Base-by-base conservation (phyloP, 2,113 vertebrate genomes). In the Thryonomys swinderianus region DNA sequence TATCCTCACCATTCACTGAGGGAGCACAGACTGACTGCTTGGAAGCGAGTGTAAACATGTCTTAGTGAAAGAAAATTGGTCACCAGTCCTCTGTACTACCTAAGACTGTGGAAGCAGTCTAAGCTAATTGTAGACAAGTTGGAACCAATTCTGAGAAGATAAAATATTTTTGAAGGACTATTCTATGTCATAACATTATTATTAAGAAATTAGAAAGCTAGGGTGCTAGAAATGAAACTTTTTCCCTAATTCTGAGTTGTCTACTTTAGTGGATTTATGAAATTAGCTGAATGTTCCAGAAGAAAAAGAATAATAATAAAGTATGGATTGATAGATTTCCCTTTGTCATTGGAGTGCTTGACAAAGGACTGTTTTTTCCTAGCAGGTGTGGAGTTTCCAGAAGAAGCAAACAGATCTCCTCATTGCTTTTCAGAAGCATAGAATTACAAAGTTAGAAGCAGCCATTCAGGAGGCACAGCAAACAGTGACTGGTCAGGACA, bases 351-450 rank as follows among this genome's bases (percentile, higher is more conserved):
- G 23, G 53, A 40, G 8, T 79, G 20, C 84, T 40, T 90, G 40
- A 66, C 61, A 96, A 94, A 95, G 55, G 55, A 30, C 62, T 90
- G 0, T 90, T 92, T 91, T 95, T 80, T 69, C 74, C 86, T 95
- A 34, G 55, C 95, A 99, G 99, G 98, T 99, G 89, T 98, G 98
- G 55, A 82, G 90, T 81, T 99, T 99, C 95, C 99, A 99, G 97
- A 98, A 95, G 93, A 98, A 97, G 71, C 99, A 99, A 98, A 99
- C 97, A 90, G 98, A 99, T 90, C 98, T 98, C 71, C 97, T 98
- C 55, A 97, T 97, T 0, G 94, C 96, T 14, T 99, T 99, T 97
- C 98, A 98, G 88, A 99, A 98, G 96, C 97, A 98, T 30, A 98
- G 98, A 95, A 97, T 98, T 94, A 87, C 85, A 55, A 98, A 99